These are phyloP conservation scores for Amphiprion clarkii DNA, from an alignment of 2,797 vertebrate species.

Conservation along the genomic window DNA sequence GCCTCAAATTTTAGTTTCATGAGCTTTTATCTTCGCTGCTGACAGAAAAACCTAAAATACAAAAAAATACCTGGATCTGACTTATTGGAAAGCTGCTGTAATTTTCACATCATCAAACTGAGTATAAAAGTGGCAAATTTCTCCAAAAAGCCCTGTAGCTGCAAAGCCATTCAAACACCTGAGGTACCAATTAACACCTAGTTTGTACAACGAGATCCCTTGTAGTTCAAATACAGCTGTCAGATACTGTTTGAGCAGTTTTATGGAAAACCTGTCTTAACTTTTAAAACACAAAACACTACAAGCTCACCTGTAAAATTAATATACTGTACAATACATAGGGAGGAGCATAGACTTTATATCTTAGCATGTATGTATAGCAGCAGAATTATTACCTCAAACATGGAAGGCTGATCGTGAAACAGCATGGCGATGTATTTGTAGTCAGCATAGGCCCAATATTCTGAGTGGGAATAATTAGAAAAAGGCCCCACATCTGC, in stretches of 20 bases:
- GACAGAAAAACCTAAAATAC: no score
- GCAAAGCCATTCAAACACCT: background rate
- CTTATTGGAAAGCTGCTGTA: no score
- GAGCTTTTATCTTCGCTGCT: no score
- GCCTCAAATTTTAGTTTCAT: no score
- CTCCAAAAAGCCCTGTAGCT: no score
- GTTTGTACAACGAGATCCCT: background rate
- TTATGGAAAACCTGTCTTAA: background rate
- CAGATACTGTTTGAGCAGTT: background rate
- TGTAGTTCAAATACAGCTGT: background rate
- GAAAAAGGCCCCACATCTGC: constrained; percentile 84
- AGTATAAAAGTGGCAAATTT: no score
- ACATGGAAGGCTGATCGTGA: constrained; percentile 88
- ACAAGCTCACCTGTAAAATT: no score
- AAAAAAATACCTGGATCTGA: no score
- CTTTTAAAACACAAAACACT: no score
- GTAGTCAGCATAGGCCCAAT: constrained; percentile 98
- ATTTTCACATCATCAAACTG: no score
- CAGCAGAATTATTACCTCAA: constrained; percentile 86
- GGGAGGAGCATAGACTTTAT: background rate
- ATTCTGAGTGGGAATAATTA: constrained; percentile 84
- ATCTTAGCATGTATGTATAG: background rate
- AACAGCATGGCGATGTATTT: constrained; percentile 93
- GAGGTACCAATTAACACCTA: background rate
- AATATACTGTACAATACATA: no score